Evolutionary conservation across 2,888 invertebrate genomes (phyloP).

Genomic region (Pinctada fucata): DNA sequence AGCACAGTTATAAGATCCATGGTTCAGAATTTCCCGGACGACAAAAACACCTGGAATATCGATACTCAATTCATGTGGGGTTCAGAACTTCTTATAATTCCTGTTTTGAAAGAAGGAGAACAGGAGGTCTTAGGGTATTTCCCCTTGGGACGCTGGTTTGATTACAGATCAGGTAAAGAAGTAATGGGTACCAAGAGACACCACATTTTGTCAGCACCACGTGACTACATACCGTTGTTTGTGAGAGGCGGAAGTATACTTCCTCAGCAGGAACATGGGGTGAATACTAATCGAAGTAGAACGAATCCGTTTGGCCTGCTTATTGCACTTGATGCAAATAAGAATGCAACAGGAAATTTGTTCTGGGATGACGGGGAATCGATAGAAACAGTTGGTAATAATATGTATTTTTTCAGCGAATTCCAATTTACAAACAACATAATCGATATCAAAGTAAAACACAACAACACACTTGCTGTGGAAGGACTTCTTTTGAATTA

Average conservation of each 20-base stretch:
- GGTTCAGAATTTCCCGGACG: conserved; percentile 80
- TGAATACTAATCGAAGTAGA: conserved; percentile 77
- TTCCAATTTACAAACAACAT: not conserved
- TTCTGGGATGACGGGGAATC: conserved; percentile 85
- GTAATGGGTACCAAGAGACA: conserved; percentile 37
- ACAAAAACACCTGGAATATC: conserved; percentile 57
- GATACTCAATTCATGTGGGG: conserved; percentile 77
- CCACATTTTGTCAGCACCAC: conserved; percentile 63
- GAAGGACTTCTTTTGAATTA: conserved; percentile 10
- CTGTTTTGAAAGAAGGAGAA: conserved; percentile 59
- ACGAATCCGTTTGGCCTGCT: conserved; percentile 83
- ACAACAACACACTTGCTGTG: not conserved
- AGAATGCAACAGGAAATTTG: conserved; percentile 80
- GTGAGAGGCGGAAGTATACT: conserved; percentile 66
- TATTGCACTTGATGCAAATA: conserved; percentile 81
- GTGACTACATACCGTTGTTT: conserved; percentile 65
- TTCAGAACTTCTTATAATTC: conserved; percentile 75
- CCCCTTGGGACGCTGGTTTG: conserved; percentile 75
- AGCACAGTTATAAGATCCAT: conserved; percentile 88
- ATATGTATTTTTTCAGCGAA: not conserved
- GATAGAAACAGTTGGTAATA: conserved; percentile 38
- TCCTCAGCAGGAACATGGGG: conserved; percentile 77
- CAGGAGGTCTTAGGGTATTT: conserved; percentile 71
- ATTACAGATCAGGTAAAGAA: conserved; percentile 64
- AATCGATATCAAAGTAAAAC: not conserved